Evolutionary conservation across 2,113 vertebrate genomes (phyloP), one percentile per base, ranked within the genome.

Genomic region (Psittacus erithacus): DNA sequence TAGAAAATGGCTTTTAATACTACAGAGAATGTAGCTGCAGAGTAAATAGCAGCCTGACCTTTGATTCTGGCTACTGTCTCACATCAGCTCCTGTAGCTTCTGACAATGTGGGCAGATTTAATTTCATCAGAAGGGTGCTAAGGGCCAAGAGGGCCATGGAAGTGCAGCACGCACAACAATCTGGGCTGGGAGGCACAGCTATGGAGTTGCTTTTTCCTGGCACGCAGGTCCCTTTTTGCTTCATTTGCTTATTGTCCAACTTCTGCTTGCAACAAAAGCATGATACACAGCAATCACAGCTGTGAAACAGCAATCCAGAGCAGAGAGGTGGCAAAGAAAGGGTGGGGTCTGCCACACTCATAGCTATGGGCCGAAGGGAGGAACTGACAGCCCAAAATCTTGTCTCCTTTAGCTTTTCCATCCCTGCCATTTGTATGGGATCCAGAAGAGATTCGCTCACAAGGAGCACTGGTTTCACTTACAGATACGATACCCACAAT

Each of bases 261-360:
- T 33, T 20, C 28, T 59, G 44, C 62, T 35, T 1, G 28, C 35
- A 35, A 12, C 6, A 55, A 7, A 46, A 65, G 50, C 27, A 6
- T 17, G 75, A 84, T 11, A 19, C 24, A 11, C 17, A 46, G 52
- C 59, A 57, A 39, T 41, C 53, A 50, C 52, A 27, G 23, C 69
- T 8, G 33, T 9, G 39, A 69, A 49, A 60, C 7, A 50, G 67
- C 80, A n/a, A 9, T 7, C 3, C 3, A 0, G 52, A 27, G 28
- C 8, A 39, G 65, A 76, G 69, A 44, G 0, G 0, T 17, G 16
- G 38, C 2, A 18, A 22, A 22, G 39, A 29, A 13, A 22, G 46
- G 59, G n/a, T 18, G 60, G 31, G 43, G 11, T 25, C 50, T 53
- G 55, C 44, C 43, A 35, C 18, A 35, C 18, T 22, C 57, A 35